These are phyloP conservation scores for Axea sp. DNA, from an alignment of 2,888 invertebrate species.

Conservation along the genomic window DNA sequence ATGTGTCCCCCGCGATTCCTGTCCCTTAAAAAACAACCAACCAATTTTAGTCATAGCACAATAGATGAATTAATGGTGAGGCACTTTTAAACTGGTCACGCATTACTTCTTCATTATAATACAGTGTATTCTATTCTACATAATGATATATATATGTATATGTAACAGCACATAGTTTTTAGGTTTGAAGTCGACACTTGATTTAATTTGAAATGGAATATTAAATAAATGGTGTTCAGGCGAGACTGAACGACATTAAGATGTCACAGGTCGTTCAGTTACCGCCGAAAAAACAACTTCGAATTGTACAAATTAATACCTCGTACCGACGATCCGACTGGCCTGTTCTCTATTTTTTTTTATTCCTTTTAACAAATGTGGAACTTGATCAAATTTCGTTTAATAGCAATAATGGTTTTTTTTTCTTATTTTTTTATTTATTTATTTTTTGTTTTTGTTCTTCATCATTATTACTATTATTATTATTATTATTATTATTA, in stretches of 20 bases:
- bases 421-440: too few relatives aligned
- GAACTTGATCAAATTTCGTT: neutral
- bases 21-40: neutral
- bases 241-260: conserved; percentile 6
- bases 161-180: conserved; percentile 42
- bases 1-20: neutral
- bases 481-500: too few relatives aligned
- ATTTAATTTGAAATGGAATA: conserved; percentile 33
- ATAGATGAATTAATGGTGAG: conserved; percentile 26
- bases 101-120: conserved; percentile 42
- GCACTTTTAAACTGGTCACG: neutral
- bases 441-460: too few relatives aligned
- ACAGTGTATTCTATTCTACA: conserved; percentile 34
- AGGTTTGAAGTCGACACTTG: conserved; percentile 36
- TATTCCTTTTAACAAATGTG: neutral
- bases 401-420: too few relatives aligned
- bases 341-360: conserved; percentile 10
- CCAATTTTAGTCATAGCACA: conserved; percentile 33
- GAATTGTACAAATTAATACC: conserved; percentile 50
- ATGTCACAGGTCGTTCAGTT: conserved; percentile 3
- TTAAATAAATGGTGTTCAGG: conserved; percentile 21
- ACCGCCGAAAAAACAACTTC: conserved; percentile 25
- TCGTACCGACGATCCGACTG: conserved; percentile 2
- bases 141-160: conserved; percentile 7
- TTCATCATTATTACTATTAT: too few relatives aligned